Evolutionary conservation across 2,797 vertebrate genomes (phyloP), one percentile per base, ranked within the genome.

Genomic region (Salmo trutta): DNA sequence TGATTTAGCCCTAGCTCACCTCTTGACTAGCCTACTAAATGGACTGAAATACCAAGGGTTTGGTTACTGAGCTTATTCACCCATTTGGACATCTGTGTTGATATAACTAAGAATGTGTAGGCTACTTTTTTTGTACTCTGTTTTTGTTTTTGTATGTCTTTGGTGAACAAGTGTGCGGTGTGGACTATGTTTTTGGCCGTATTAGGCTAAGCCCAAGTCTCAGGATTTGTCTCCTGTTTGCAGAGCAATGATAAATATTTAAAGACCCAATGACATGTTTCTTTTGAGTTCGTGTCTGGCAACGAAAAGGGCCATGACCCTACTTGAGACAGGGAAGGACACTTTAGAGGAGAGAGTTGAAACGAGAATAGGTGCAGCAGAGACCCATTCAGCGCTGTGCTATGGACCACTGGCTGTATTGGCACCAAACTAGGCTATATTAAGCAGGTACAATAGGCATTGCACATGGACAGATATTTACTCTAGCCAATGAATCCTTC

Each of bases 161-260:
- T 41, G 47, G 41, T 54, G 16, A 59, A 19, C 27, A 29, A 51
- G 53, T 27, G 51, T 41, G 21, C 31, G 36, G 21, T 33, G 68
- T 70, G 31, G 41, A 4, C 71, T 72, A 33, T 7, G 24, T 47
- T 75, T 31, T 52, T 47, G 24, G 29, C 36, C 14, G 21, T 75
- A 78, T 24, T 79, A 69, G 51, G 54, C 51, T 41, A 75, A 54
- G 33, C 24, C 21, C 56, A 73, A 8, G 65, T 77, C 75, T 73
- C 54, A 10, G 53, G 36, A 77, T 76, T 21, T 4, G 10, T 66
- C 64, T 31, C 31, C 68, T 69, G 66, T 77, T 77, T 80, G 75
- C 71, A n/a, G 53, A 59, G 36, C 29, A 67, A 73, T 53, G 21
- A 80, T 80, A 80, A 80, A 80, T 80, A 74, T 80, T 80, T 80